These are phyloP conservation scores for Pediacus dermestoides DNA, from an alignment of 2,888 invertebrate species.

Conservation along the genomic window DNA sequence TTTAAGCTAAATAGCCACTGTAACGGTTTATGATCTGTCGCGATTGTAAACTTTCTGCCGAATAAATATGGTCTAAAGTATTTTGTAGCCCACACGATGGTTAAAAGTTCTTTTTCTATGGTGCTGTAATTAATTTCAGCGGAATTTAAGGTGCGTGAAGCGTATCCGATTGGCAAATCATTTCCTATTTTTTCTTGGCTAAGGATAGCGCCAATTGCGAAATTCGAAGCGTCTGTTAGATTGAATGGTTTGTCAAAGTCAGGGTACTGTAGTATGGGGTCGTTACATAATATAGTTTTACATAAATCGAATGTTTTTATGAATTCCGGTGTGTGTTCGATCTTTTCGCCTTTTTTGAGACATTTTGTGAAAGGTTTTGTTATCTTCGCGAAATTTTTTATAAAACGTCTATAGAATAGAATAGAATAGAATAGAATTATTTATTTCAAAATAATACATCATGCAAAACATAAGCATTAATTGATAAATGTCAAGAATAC, in stretches of 20 bases:
- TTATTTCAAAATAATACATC: too few relatives aligned
- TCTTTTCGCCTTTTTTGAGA: too few relatives aligned
- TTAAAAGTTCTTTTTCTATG: constrained; percentile 23
- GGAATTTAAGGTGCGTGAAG: constrained; percentile 20
- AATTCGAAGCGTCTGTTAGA: constrained; percentile 12
- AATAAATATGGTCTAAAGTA: constrained; percentile 20
- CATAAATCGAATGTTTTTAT: too few relatives aligned
- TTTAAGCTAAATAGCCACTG: constrained; percentile 18
- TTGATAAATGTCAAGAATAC: too few relatives aligned
- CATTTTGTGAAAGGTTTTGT: constrained; percentile 9
- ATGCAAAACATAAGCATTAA: too few relatives aligned
- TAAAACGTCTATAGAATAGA: too few relatives aligned
- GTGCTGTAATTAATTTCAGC: constrained; percentile 22
- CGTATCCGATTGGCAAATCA: constrained; percentile 10
- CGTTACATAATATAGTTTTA: too few relatives aligned
- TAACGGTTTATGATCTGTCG: constrained; percentile 21
- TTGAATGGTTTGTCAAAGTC: constrained; percentile 10
- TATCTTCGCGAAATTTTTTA: constrained; percentile 4
- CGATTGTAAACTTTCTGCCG: constrained; percentile 16
- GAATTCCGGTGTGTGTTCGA: too few relatives aligned
- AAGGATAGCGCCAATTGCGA: constrained; percentile 12
- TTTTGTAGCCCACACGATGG: constrained; percentile 16
- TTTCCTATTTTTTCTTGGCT: too few relatives aligned
- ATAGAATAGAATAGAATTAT: too few relatives aligned
- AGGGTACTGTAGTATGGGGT: constrained; percentile 9